These are phyloP conservation scores for Callipepla squamata DNA, from an alignment of 2,113 vertebrate genomes.

Conservation along the genomic window DNA sequence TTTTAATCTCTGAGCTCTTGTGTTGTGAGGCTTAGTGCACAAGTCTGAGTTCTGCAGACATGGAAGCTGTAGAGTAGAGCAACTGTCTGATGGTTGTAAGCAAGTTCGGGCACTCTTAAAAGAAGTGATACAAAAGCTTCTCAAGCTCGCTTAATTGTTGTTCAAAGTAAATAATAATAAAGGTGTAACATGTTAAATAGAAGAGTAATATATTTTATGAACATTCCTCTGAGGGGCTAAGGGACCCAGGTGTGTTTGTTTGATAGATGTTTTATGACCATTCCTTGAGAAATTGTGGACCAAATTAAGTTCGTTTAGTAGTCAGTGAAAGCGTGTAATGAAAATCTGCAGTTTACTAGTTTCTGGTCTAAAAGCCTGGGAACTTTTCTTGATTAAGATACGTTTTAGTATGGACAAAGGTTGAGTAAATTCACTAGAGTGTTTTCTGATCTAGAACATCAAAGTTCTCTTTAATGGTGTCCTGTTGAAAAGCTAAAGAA, in stretches of 20 bases:
- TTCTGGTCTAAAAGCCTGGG: neutral
- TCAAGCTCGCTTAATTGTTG: neutral
- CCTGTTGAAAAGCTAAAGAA: neutral
- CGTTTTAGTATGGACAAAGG: neutral
- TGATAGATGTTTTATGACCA: accelerated
- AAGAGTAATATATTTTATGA: neutral
- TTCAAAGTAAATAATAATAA: neutral
- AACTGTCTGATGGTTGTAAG: neutral
- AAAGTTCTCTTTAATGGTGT: neutral
- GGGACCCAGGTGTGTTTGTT: neutral
- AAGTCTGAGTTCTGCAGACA: neutral
- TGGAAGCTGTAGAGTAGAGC: neutral
- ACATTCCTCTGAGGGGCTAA: accelerated
- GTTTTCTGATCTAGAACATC: neutral
- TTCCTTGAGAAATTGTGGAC: neutral
- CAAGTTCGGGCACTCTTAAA: neutral
- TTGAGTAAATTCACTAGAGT: accelerated
- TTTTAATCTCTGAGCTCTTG: neutral
- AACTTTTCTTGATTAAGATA: neutral
- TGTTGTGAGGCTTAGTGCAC: neutral
- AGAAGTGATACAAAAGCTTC: neutral
- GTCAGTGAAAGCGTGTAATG: neutral
- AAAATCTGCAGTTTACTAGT: too few species aligned
- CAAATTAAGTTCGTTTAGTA: neutral
- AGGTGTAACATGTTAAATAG: neutral